These are phyloP conservation scores for Drosophila pruinosa DNA, from an alignment of 1,140 invertebrate genomes.

Conservation along the genomic window DNA sequence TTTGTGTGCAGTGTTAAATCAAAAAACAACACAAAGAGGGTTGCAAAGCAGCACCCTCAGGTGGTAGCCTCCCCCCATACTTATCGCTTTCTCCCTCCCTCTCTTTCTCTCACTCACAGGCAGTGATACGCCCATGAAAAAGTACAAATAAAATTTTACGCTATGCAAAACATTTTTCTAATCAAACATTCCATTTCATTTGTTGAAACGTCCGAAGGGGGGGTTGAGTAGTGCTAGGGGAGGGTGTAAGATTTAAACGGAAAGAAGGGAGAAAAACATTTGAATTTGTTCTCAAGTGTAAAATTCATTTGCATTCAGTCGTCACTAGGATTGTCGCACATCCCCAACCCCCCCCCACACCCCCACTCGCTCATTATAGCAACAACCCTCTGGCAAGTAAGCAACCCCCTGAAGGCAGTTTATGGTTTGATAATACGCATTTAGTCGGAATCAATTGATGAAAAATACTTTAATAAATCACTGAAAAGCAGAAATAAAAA, in stretches of 20 bases:
- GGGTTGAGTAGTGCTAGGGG: neutral
- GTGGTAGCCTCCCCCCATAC: conserved; percentile 14
- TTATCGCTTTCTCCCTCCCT: neutral
- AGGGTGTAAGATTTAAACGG: neutral
- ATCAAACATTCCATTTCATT: conserved; percentile 81
- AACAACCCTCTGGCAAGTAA: too few species aligned
- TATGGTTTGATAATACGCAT: conserved; percentile 65
- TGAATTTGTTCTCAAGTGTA: conserved; percentile 73
- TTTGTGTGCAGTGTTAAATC: conserved; percentile 38
- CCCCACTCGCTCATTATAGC: neutral
- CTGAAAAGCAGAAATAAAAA: conserved; percentile 31
- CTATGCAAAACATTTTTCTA: conserved; percentile 81
- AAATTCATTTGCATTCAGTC: conserved; percentile 65
- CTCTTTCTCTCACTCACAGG: neutral
- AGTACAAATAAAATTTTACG: conserved; percentile 68
- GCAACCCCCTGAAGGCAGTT: conserved; percentile 7
- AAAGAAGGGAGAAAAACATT: neutral
- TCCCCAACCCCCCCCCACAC: neutral
- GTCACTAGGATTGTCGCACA: conserved; percentile 27
- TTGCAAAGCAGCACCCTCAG: conserved; percentile 28
- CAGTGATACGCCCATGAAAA: conserved; percentile 51
- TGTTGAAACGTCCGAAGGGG: conserved; percentile 18
- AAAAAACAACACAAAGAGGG: conserved; percentile 25
- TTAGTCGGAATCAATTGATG: conserved; percentile 63
- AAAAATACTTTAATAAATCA: conserved; percentile 55